Conservation (phyloP, 2,113 vertebrate genomes). For the Tricholaema leucomelas region DNA sequence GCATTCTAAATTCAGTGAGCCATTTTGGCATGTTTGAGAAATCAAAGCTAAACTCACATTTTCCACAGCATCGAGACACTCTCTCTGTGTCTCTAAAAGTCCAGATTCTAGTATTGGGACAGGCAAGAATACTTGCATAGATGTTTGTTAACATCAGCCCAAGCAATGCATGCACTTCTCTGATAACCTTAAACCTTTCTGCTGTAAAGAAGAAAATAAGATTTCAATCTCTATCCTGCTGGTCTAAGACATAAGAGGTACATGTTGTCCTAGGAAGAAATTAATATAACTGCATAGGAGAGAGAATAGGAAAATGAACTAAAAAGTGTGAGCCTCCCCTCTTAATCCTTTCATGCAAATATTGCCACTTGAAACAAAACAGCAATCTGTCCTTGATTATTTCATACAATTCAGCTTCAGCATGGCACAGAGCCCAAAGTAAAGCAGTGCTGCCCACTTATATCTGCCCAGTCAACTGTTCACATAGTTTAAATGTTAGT, state of each 20-base stretch:
- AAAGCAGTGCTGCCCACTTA: conserved; percentile 40
- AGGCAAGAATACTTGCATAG: neutral
- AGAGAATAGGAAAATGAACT: neutral
- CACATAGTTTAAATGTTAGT: conserved; percentile 54
- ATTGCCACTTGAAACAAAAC: neutral
- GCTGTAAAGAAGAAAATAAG: conserved; percentile 1
- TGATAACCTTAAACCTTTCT: neutral
- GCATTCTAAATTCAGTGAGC: neutral
- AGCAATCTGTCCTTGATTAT: neutral
- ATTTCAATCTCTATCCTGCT: neutral
- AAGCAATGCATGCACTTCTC: neutral
- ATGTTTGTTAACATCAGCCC: neutral
- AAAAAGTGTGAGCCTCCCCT: neutral
- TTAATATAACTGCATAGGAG: neutral
- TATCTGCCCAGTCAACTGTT: conserved; percentile 59
- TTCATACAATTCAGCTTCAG: neutral
- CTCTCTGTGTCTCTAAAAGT: neutral
- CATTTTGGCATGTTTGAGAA: neutral
- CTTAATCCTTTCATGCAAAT: neutral
- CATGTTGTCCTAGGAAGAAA: neutral
- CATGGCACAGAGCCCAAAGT: neutral
- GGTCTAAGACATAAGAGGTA: neutral
- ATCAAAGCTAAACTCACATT: neutral
- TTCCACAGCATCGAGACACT: neutral
- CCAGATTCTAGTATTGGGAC: neutral